Evolutionary conservation across 2,888 invertebrate genomes (phyloP), one percentile per base, ranked within the genome.

Genomic region (Drosophila kokeensis): DNA sequence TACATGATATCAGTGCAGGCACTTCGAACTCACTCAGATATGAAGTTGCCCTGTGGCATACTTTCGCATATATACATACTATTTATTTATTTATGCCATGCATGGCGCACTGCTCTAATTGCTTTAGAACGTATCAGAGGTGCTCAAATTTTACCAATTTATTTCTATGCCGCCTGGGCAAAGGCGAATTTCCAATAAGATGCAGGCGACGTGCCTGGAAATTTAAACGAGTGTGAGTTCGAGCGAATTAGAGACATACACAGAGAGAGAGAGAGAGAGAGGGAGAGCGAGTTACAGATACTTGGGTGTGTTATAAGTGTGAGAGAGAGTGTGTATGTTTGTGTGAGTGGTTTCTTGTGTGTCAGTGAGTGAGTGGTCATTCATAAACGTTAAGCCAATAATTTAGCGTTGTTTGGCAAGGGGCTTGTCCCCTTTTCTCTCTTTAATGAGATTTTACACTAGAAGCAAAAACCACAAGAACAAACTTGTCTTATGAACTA

Each of bases 81-180:
- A 6, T 30, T 42, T 57, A n/a, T 67, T 24, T 69, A 57, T 42
- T 64, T 64, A 73, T 82, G 79, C 65, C 68, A 71, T 55, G 60
- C 67, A 59, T 49, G 38, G 49, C 60, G 40, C 53, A 34, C 27
- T 72, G 73, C 36, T 75, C 79, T 86, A 86, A 88, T 61, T 70
- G 75, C 57, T 62, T 71, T 62, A 76, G 54, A 69, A 62, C 30
- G 52, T 53, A 48, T 69, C 64, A 75, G 73, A 79, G 74, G 74
- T 81, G 79, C 89, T 88, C 81, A 79, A 76, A 83, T 72, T 83
- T 88, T 24, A 24, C 79, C 87, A 85, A 88, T 88, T 88, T 86
- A 73, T 73, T 77, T 63, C 72, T 34, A 73, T 62, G 68, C 74
- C 86, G 69, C 36, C 36, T 36, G 34, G 42, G 40, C 75, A 75